phyloP scores from a whole-genome alignment of 37 sponge, comb jelly and placozoan genomes.

The Crambe crambe region DNA sequence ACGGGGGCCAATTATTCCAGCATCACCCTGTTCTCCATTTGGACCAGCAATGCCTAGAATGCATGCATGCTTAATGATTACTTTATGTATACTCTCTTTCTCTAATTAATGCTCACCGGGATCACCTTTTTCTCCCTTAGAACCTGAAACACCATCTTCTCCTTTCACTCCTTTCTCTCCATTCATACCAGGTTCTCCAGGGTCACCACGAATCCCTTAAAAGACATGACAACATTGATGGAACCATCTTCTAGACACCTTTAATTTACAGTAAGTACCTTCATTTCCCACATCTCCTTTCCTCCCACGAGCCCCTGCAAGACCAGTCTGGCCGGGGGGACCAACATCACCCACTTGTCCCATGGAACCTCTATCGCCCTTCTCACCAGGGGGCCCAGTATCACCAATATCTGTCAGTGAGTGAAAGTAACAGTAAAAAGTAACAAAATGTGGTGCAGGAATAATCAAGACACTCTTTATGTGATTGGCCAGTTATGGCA shows the following conservation, averaged over 20 bases:
- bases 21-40: not conserved
- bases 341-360: not conserved
- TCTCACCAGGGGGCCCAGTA: not conserved
- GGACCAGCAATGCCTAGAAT: not conserved
- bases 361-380: not conserved
- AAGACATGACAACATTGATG: not conserved
- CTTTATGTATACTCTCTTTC: too few species aligned
- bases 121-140: not conserved
- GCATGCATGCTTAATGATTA: too few species aligned
- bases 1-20: not conserved
- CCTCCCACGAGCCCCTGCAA: not conserved
- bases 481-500: too few species aligned
- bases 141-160: not conserved
- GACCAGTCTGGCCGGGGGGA: not conserved
- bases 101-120: not conserved
- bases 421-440: too few species aligned
- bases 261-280: not conserved
- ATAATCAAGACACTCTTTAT: too few species aligned
- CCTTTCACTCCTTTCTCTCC: not conserved
- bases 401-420: too few species aligned
- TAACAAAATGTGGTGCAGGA: too few species aligned
- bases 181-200: not conserved
- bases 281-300: not conserved
- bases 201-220: not conserved
- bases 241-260: not conserved